Evolutionary conservation across 1,140 invertebrate genomes (phyloP).

Genomic region (Drepana arcuata): DNA sequence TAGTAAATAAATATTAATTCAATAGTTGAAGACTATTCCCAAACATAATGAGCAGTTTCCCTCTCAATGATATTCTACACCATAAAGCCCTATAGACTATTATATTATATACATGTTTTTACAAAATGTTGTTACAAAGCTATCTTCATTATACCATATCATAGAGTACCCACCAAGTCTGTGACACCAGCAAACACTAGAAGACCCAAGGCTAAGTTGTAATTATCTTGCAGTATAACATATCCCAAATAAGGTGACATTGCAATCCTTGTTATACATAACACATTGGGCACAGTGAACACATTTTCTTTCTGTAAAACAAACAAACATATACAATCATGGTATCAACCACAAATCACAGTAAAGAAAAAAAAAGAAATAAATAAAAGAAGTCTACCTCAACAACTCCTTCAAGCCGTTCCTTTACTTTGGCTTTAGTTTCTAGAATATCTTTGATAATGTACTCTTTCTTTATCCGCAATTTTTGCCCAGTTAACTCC

Average conservation of each 20-base stretch:
- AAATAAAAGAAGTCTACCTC: conserved; percentile 57
- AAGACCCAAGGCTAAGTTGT: conserved; percentile 79
- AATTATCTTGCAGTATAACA: conserved; percentile 84
- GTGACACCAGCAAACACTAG: conserved; percentile 86
- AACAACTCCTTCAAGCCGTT: conserved; percentile 79
- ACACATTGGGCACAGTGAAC: conserved; percentile 92
- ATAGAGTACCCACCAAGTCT: conserved; percentile 86
- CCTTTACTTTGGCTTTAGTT: conserved; percentile 76
- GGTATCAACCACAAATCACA: conserved; percentile 3
- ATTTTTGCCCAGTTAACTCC: conserved; percentile 61
- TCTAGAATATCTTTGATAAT: conserved; percentile 79
- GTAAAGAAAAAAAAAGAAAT: conserved; percentile 5
- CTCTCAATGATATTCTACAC: too few relatives aligned
- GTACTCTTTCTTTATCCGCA: conserved; percentile 74
- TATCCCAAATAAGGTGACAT: conserved; percentile 91
- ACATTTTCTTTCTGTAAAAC: conserved; percentile 87
- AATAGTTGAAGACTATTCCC: too few relatives aligned
- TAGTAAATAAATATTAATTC: too few relatives aligned
- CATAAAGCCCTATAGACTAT: too few relatives aligned
- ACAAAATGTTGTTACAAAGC: too few relatives aligned
- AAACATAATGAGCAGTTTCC: too few relatives aligned
- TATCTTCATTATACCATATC: too few relatives aligned
- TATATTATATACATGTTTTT: too few relatives aligned
- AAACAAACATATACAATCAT: conserved; percentile 7
- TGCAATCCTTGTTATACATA: conserved; percentile 87